These are phyloP conservation scores for Pyralis farinalis DNA, from an alignment of 2,888 invertebrate species.

Conservation along the genomic window DNA sequence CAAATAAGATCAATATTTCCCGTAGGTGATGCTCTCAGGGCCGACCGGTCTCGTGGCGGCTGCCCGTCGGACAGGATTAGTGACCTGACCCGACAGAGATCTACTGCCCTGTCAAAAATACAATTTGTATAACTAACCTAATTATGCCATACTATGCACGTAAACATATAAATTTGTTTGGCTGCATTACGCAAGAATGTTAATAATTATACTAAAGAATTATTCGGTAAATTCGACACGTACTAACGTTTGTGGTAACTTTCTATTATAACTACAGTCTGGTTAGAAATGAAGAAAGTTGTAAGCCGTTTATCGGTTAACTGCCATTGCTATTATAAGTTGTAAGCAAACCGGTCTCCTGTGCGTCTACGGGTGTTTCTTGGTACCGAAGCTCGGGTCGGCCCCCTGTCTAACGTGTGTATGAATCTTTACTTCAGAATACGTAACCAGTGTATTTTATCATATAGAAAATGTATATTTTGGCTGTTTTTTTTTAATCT, in stretches of 20 bases:
- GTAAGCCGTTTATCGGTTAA: conserved; percentile 16
- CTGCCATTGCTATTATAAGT: conserved; percentile 20
- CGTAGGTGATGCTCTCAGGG: conserved; percentile 66
- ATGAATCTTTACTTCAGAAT: too few relatives aligned
- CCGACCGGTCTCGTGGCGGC: conserved; percentile 26
- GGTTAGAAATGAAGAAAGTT: conserved; percentile 17
- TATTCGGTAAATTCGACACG: background rate
- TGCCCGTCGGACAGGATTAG: conserved; percentile 34
- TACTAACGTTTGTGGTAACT: conserved; percentile 2
- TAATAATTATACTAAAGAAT: too few relatives aligned
- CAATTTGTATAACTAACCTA: conserved; percentile 16
- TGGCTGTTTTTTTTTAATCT: too few relatives aligned
- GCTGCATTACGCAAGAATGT: background rate
- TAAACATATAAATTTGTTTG: background rate
- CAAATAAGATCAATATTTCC: conserved; percentile 79
- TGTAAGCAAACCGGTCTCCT: conserved; percentile 37
- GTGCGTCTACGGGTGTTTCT: conserved; percentile 29
- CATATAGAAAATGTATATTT: too few relatives aligned
- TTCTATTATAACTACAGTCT: conserved; percentile 12
- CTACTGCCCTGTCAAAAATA: conserved; percentile 30
- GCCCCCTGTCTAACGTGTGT: conserved; percentile 36
- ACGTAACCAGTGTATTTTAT: too few relatives aligned
- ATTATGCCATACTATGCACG: background rate
- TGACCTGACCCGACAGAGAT: conserved; percentile 25
- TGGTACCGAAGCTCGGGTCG: conserved; percentile 25